These are phyloP conservation scores for Xiphophorus birchmanni DNA, from an alignment of 2,797 vertebrate genomes.

Conservation along the genomic window DNA sequence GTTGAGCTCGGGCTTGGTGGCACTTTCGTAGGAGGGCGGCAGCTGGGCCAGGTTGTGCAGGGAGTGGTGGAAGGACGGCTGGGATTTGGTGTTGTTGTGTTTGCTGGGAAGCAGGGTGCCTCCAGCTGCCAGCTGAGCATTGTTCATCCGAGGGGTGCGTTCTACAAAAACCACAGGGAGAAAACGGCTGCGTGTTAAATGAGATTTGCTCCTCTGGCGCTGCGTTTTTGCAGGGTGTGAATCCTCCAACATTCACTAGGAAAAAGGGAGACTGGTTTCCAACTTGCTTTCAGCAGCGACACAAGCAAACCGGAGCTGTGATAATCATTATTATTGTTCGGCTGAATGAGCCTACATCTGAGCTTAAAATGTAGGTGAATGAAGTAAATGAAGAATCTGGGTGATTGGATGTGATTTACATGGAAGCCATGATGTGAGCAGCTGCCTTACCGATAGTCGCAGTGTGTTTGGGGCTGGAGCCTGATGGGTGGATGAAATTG, in stretches of 20 bases:
- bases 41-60: constrained; percentile 93
- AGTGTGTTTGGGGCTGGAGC: constrained; percentile 88
- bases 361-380: constrained; percentile 58
- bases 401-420: constrained; percentile 60
- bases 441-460: constrained; percentile 83
- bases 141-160: constrained; percentile 84
- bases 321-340: constrained; percentile 64
- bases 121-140: constrained; percentile 84
- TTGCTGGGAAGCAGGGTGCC: constrained; percentile 86
- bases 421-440: constrained; percentile 43
- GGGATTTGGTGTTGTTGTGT: constrained; percentile 87
- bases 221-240: constrained; percentile 33
- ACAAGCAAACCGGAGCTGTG: constrained; percentile 43
- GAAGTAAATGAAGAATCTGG: constrained; percentile 56
- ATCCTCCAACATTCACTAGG: constrained; percentile 53
- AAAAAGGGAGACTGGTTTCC: constrained; percentile 38
- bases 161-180: constrained; percentile 74
- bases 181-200: constrained; percentile 68
- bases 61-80: constrained; percentile 89
- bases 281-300: constrained; percentile 45
- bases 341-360: constrained; percentile 54
- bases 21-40: constrained; percentile 90
- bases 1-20: constrained; percentile 90
- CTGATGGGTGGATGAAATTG: constrained; percentile 89
- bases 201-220: constrained; percentile 69